Conservation (phyloP, 2,797 vertebrate species). For the Xerus rutilus region DNA sequence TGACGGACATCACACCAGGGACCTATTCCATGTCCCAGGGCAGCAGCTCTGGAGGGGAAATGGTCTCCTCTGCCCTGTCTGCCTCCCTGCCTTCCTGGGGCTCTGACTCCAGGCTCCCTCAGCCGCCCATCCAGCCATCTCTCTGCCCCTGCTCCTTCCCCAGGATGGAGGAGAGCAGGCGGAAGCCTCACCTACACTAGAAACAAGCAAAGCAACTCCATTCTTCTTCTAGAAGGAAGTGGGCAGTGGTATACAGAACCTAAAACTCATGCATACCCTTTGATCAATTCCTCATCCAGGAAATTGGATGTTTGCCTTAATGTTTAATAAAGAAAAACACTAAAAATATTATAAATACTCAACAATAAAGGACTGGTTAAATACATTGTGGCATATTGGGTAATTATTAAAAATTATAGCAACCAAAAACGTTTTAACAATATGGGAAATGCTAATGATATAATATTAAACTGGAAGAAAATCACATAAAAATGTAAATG, state of each 20-base stretch:
- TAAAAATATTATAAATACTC: constrained; percentile 2
- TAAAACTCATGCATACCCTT: neutral
- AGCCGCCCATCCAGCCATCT: neutral
- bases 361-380: constrained; percentile 27
- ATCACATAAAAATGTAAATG: constrained; percentile 73
- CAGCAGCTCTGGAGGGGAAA: neutral
- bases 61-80: too few relatives aligned
- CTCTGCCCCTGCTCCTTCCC: neutral
- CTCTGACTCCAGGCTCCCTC: neutral
- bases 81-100: neutral
- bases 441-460: constrained; percentile 53
- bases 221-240: neutral
- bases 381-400: neutral
- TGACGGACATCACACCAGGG: fast-evolving
- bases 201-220: neutral
- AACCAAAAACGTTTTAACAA: constrained; percentile 55
- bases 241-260: neutral
- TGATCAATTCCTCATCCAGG: neutral
- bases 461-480: constrained; percentile 51
- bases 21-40: neutral
- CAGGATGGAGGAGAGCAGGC: neutral
- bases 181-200: neutral
- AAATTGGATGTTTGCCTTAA: neutral
- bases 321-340: neutral
- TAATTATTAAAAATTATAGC: constrained; percentile 68